phyloP scores from a whole-genome alignment of 2,888 invertebrate species.

The Odontothrips loti region DNA sequence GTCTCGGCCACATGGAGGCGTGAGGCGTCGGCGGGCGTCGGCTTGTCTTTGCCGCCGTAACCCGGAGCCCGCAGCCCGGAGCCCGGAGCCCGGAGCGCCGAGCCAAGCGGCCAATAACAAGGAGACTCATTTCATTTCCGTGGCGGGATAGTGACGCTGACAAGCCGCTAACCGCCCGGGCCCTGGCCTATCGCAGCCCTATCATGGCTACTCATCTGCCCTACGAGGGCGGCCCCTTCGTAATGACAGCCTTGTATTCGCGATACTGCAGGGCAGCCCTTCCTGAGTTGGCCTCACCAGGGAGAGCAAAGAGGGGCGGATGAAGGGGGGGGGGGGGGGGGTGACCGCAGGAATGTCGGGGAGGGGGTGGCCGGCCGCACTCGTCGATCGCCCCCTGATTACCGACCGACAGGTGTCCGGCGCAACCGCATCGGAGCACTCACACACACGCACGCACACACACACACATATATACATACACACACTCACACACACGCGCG shows the following conservation, averaged over 20 bases:
- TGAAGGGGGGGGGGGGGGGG: not conserved
- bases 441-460: not conserved
- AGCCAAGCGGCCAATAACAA: too few relatives aligned
- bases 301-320: not conserved
- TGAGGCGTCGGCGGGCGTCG: too few relatives aligned
- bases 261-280: not conserved
- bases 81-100: too few relatives aligned
- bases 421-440: not conserved
- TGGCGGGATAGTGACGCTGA: too few relatives aligned
- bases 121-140: too few relatives aligned
- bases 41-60: too few relatives aligned
- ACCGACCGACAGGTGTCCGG: slow-evolving; percentile 12
- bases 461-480: not conserved
- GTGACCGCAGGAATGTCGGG: not conserved
- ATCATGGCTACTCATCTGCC: not conserved
- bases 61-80: too few relatives aligned
- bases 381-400: slow-evolving; percentile 5
- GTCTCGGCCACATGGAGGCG: too few relatives aligned
- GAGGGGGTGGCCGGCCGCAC: not conserved
- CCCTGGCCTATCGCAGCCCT: not conserved
- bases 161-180: not conserved
- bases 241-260: not conserved
- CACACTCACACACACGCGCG: not conserved
- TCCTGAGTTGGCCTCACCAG: not conserved
- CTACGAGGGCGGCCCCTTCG: not conserved